Evolutionary conservation across 2,113 vertebrate genomes (phyloP).

Genomic region (Pipra filicauda): DNA sequence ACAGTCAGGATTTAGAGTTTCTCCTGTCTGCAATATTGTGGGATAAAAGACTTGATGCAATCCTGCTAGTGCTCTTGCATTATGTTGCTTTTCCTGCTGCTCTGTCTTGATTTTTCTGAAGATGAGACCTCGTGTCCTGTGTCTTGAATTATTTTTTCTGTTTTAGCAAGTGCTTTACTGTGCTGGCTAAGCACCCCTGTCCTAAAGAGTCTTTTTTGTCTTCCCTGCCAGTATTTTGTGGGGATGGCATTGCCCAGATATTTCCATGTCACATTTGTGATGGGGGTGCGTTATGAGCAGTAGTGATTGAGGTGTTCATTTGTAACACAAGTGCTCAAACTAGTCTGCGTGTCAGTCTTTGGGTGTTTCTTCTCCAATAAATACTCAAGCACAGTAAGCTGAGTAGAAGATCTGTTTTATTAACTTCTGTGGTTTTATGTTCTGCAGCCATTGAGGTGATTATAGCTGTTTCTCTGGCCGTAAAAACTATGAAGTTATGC

Average conservation of each 20-base stretch:
- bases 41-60: not conserved
- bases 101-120: not conserved
- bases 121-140: not conserved
- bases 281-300: accelerated
- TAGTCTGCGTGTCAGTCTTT: not conserved
- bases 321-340: not conserved
- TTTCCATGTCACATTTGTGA: not conserved
- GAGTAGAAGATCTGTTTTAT: not conserved
- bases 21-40: not conserved
- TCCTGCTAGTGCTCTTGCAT: not conserved
- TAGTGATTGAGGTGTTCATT: not conserved
- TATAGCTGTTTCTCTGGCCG: not conserved
- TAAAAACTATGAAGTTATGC: not conserved
- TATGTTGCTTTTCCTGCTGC: not conserved
- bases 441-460: not conserved
- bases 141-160: not conserved
- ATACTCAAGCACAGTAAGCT: not conserved
- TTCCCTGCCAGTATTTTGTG: not conserved
- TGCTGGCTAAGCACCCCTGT: not conserved
- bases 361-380: not conserved
- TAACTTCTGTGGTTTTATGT: not conserved
- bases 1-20: not conserved
- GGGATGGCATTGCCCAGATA: not conserved
- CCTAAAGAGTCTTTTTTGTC: not conserved
- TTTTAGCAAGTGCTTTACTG: not conserved